Evolutionary conservation across 2,888 invertebrate species (phyloP), one percentile per base, ranked within the genome.

Genomic region (Euplexia lucipara): DNA sequence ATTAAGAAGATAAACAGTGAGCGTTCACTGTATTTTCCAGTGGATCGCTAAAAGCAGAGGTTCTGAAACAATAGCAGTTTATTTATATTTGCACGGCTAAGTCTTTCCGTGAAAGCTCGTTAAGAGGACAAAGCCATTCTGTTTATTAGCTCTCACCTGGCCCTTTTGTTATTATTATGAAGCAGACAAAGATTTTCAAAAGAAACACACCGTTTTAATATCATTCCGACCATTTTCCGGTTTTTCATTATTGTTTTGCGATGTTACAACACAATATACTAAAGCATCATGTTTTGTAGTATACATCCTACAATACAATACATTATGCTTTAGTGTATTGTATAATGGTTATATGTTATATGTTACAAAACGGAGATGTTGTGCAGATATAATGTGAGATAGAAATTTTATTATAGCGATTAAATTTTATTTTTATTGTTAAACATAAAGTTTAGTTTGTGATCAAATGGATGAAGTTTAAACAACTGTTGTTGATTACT

Each of bases 121-220:
- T 90, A 89, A 79, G 82, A 71, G 80, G 85, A 88, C 88, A 90
- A 89, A 89, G 86, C 87, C 84, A 79, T 84, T 86, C 83, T 85
- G 86, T 88, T 90, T 90, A 90, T 90, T 90, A 88, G 83, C 86
- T 85, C 85, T 82, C 87, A 89, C 88, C 90, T 89, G 86, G 76
- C 78, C 78, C 81, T 87, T 78, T 88, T 88, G 86, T 88, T 87
- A 81, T 87, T 88, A 86, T 87, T 86, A 85, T 83, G 80, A 82
- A 81, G 68, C 71, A 76, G 73, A 81, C 79, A 80, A 83, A 85
- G 83, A 85, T 85, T 86, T 83, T 77, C 64, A 74, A 78, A 85
- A 80, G 83, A 81, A 83, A 66, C 76, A 81, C 72, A 76, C 49
- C 52, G 54, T 61, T 81, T 82, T 77, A 77, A 70, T 70, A 64